A percentile compares a stretch with the other conserved stretches of the same genome.
Evolutionary conservation across 2,797 vertebrate genomes (phyloP).

Genomic region (Holocentrus rufus): DNA sequence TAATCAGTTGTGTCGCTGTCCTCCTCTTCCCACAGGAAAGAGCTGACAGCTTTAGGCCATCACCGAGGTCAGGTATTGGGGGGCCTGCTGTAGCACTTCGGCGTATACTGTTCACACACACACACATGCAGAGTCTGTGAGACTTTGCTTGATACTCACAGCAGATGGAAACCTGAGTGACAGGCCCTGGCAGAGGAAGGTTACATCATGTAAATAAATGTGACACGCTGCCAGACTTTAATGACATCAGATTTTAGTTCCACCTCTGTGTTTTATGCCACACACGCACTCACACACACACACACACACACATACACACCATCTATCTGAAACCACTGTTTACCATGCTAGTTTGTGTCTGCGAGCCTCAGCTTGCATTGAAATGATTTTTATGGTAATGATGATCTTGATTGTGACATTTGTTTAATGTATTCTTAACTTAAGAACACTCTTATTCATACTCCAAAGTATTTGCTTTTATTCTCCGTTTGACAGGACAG

Average conservation of each 20-base stretch:
- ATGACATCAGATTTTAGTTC: constrained; percentile 74
- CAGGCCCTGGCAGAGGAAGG: constrained; percentile 74
- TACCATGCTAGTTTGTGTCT: constrained; percentile 58
- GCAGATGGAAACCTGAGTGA: constrained; percentile 78
- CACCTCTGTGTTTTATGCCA: constrained; percentile 58
- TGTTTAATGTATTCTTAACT: constrained; percentile 64
- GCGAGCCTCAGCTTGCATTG: constrained; percentile 59
- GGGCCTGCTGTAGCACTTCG: constrained; percentile 38
- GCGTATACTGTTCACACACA: constrained; percentile 39
- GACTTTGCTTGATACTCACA: constrained; percentile 37
- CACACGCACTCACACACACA: constrained; percentile 15
- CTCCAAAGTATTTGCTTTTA: constrained; percentile 46
- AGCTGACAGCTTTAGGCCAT: constrained; percentile 73
- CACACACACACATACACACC: constrained; percentile 10
- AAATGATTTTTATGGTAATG: constrained; percentile 74
- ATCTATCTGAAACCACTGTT: constrained; percentile 34
- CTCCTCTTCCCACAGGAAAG: constrained; percentile 63
- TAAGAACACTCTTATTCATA: constrained; percentile 46
- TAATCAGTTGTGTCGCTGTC: constrained; percentile 70
- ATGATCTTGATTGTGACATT: constrained; percentile 68
- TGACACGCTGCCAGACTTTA: constrained; percentile 72
- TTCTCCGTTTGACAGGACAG: constrained; percentile 58
- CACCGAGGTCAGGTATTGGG: constrained; percentile 63
- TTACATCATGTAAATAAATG: constrained; percentile 80
- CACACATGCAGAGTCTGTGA: constrained; percentile 27